Evolutionary conservation across 2,797 vertebrate species (phyloP).

Genomic region (Masticophis lateralis): DNA sequence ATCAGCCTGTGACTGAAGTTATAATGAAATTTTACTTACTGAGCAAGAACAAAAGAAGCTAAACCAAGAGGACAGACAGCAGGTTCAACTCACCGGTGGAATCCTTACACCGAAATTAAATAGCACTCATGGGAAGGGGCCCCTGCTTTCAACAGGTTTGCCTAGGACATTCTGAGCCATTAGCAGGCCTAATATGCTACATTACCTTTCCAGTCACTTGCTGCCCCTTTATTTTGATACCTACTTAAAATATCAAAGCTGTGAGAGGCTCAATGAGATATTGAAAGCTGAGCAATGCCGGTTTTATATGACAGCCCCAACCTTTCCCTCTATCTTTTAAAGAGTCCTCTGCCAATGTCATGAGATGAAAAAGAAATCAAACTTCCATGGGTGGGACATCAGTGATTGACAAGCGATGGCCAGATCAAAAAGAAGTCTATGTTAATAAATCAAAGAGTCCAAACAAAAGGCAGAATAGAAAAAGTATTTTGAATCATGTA

Average conservation of each 20-base stretch:
- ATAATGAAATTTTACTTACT: conserved; percentile 1
- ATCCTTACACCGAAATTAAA: conserved; percentile 79
- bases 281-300: conserved; percentile 89
- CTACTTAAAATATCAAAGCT: conserved; percentile 94
- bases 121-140: conserved; percentile 78
- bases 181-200: conserved; percentile 69
- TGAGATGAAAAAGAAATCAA: conserved; percentile 79
- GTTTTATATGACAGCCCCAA: conserved; percentile 85
- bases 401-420: conserved; percentile 76
- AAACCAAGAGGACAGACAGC: background rate
- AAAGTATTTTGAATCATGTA: conserved; percentile 66
- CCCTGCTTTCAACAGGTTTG: conserved; percentile 70
- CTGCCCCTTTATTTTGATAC: conserved; percentile 83
- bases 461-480: conserved; percentile 71
- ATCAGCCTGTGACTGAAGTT: background rate
- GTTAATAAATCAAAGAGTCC: conserved; percentile 75
- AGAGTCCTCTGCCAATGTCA: conserved; percentile 70
- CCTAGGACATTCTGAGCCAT: conserved; percentile 67
- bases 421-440: conserved; percentile 82
- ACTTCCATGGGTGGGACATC: conserved; percentile 78
- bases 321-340: conserved; percentile 65
- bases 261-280: conserved; percentile 83
- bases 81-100: conserved; percentile 65
- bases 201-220: conserved; percentile 78
- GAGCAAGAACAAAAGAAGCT: conserved; percentile 16